Percentiles rank a stretch among this genome's conserved stretches.
Evolutionary conservation across 30 jellyfish, hydroid and myxozoan genomes (phyloP).

Genomic region (Aurelia sp.): DNA sequence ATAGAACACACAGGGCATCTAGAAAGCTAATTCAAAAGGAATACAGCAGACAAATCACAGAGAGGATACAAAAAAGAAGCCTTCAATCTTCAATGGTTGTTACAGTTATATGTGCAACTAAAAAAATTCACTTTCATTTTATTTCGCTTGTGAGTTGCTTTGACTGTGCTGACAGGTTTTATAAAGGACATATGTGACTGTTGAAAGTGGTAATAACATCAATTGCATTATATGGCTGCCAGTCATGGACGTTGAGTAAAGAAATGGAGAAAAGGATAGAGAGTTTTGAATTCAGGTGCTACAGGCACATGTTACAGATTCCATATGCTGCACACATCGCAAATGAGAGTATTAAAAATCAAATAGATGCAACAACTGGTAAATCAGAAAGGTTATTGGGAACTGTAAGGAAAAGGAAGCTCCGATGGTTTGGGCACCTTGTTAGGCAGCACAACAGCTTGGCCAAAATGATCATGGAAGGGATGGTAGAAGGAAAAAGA

Average conservation of each 20-base stretch:
- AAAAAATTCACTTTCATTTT: too few species aligned
- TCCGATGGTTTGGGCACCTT: too few species aligned
- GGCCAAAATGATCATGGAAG: slow-evolving; percentile 9
- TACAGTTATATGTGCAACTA: too few species aligned
- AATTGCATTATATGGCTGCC: slow-evolving; percentile 3
- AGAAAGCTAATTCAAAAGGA: too few species aligned
- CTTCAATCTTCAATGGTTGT: too few species aligned
- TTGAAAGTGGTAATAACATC: background rate
- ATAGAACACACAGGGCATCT: too few species aligned
- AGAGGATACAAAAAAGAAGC: too few species aligned
- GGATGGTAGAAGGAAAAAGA: slow-evolving; percentile 24
- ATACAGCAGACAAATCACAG: too few species aligned
- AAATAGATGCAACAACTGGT: slow-evolving; percentile 3
- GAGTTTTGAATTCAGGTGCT: slow-evolving; percentile 12
- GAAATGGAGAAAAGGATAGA: too few species aligned
- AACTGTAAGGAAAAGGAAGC: background rate
- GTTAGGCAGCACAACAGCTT: background rate
- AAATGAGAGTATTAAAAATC: slow-evolving; percentile 15
- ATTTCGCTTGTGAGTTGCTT: too few species aligned
- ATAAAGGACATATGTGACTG: too few species aligned
- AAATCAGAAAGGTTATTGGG: background rate
- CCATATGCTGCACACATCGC: background rate
- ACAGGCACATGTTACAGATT: slow-evolving; percentile 7
- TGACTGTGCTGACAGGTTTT: too few species aligned
- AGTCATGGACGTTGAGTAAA: background rate